Percentiles rank a stretch among this genome's conserved stretches.
phyloP scores from a whole-genome alignment of 2,888 invertebrate genomes.

The Dione juno region DNA sequence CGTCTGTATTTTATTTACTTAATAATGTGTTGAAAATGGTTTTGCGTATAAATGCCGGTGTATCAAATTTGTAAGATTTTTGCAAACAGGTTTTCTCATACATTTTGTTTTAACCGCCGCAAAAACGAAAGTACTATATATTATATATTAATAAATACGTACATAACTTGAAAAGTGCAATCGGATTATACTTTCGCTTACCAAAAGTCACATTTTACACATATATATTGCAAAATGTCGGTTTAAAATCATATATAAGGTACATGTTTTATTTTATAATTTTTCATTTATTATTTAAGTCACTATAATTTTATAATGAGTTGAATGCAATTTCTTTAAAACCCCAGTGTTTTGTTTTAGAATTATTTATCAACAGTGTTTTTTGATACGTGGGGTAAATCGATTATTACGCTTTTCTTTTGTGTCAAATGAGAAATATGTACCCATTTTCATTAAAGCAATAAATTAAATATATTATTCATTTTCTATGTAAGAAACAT shows the following conservation, averaged over 20 bases:
- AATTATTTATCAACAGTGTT: neutral
- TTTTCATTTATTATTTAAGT: constrained; percentile 1
- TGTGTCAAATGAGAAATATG: neutral
- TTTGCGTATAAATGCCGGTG: constrained; percentile 55
- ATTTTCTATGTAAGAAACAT: too few relatives aligned
- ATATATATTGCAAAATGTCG: constrained; percentile 1
- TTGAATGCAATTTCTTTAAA: neutral
- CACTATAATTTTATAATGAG: neutral
- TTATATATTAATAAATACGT: constrained; percentile 7
- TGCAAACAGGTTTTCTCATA: constrained; percentile 60
- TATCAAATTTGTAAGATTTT: constrained; percentile 72
- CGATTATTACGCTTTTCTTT: neutral
- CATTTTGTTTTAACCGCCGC: constrained; percentile 55
- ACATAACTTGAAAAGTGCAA: constrained; percentile 15
- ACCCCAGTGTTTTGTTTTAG: neutral
- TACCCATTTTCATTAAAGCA: neutral
- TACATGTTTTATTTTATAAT: neutral
- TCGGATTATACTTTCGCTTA: constrained; percentile 8
- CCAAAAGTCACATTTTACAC: neutral
- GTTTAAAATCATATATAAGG: neutral
- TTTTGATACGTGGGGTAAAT: constrained; percentile 6
- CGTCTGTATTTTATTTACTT: constrained; percentile 7
- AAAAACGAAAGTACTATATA: constrained; percentile 54
- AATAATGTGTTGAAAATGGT: constrained; percentile 45
- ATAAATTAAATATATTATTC: neutral